Conservation (phyloP, 2,797 vertebrate species). For the Meriones psammophilus region DNA sequence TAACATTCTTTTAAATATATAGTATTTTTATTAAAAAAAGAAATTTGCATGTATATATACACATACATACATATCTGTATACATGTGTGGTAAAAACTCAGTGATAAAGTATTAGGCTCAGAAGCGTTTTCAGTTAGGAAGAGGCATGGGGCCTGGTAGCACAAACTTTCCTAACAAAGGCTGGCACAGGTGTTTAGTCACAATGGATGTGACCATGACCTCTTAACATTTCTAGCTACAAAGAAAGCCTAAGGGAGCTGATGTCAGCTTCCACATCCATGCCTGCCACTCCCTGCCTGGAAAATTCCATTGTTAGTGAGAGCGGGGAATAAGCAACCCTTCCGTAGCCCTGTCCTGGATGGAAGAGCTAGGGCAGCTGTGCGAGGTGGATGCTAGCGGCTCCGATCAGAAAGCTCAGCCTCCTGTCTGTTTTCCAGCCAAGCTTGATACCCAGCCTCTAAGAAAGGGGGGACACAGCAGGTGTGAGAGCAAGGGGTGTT, state of each 20-base stretch:
- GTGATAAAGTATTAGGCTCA: background rate
- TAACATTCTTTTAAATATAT: too few species aligned
- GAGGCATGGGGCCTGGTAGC: background rate
- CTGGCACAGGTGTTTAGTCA: constrained; percentile 21
- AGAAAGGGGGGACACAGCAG: background rate
- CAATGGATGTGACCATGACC: background rate
- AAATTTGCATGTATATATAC: too few species aligned
- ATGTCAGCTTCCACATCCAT: background rate
- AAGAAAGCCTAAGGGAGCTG: background rate
- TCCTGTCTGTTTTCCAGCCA: background rate
- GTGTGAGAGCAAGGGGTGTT: background rate
- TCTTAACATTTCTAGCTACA: constrained; percentile 34
- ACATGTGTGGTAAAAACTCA: background rate
- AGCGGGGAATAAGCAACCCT: background rate
- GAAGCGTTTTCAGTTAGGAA: background rate
- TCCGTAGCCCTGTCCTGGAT: background rate
- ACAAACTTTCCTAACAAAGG: background rate
- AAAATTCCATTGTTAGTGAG: constrained; percentile 36
- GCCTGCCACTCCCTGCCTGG: background rate
- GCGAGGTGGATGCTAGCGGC: background rate
- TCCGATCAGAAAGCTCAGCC: background rate
- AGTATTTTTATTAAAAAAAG: too few species aligned
- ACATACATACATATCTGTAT: background rate
- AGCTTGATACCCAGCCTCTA: background rate
- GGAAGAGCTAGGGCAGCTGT: background rate